Conservation (phyloP, 2,888 invertebrate genomes). For the Monopis laevigella region DNA sequence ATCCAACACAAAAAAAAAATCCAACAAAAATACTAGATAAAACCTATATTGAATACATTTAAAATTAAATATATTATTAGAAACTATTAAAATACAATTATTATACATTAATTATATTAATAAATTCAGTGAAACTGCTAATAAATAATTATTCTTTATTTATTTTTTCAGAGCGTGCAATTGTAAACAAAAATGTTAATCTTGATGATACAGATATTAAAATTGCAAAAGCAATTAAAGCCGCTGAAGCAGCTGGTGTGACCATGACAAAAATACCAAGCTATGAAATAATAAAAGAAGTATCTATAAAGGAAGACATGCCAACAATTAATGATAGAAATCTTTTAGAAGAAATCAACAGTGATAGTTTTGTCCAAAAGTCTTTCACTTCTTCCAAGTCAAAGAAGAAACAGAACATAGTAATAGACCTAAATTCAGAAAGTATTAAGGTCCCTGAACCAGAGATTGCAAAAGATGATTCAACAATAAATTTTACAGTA, state of each 20-base stretch:
- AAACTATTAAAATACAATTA: no score
- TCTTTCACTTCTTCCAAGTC: conserved; percentile 65
- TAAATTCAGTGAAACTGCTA: no score
- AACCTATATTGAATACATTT: no score
- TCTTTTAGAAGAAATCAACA: conserved; percentile 75
- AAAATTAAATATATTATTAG: no score
- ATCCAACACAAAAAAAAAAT: no score
- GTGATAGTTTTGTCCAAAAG: conserved; percentile 73
- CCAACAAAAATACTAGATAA: no score
- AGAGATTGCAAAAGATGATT: conserved; percentile 60
- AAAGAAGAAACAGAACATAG: conserved; percentile 74
- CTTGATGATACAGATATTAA: conserved; percentile 54
- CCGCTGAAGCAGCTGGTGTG: conserved; percentile 57
- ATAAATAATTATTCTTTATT: no score
- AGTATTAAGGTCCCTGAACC: conserved; percentile 74
- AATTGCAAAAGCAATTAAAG: conserved; percentile 56
- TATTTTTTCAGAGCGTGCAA: conserved; percentile 33
- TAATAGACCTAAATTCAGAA: conserved; percentile 77
- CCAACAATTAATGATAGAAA: conserved; percentile 64
- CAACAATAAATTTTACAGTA: conserved; percentile 74
- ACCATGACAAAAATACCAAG: conserved; percentile 62
- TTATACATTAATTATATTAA: no score
- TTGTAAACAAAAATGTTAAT: conserved; percentile 28
- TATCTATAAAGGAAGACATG: conserved; percentile 58
- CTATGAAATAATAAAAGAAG: conserved; percentile 37